Base-by-base conservation (phyloP, 2,888 invertebrate species). In the Lagria hirta region DNA sequence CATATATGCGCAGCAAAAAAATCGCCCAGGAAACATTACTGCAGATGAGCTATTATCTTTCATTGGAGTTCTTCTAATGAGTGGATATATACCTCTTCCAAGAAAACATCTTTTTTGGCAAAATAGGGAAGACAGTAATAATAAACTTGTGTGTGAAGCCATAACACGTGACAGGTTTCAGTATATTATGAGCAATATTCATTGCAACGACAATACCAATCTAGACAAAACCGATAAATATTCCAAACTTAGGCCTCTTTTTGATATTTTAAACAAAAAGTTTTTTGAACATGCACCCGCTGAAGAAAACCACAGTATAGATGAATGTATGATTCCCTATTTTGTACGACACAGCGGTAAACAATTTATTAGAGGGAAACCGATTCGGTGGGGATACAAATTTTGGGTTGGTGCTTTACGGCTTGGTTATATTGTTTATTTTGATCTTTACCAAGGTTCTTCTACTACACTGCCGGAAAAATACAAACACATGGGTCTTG, bases 321-420 rank as follows among this genome's bases (percentile, higher is more conserved):
- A 66, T 49, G 67, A 66, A 49, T 53, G 60, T 3, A 64, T 66
- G 64, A 54, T 62, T 12, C 61, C 64, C 11, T 68, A 69, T 45
- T 69, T 56, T 54, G 65, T 62, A 13, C 49, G 60, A 24, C 57
- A 61, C 49, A 54, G 54, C 27, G 55, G 57, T 35, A 57, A 60
- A 13, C 55, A 59, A 38, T 54, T 54, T 47, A 63, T 62, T 40
- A 43, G 48, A 7, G 55, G 57, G 3, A 61, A 61, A 34, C 60
- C 60, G 7, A 61, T 61, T n/a, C 20, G 57, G 21, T 60, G 18
- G 34, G 45, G 57, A 1, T 58, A 54, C 43, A 62, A 61, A 41
- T 41, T 51, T 23, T 61, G 63, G 60, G 44, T 55, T 32, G 60
- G 57, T 4, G 51, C 54, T 1, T 50, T 49, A 7, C 15, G 35